Evolutionary conservation across 2,113 vertebrate species (phyloP), one percentile per base, ranked within the genome.

Genomic region (Talpa occidentalis): DNA sequence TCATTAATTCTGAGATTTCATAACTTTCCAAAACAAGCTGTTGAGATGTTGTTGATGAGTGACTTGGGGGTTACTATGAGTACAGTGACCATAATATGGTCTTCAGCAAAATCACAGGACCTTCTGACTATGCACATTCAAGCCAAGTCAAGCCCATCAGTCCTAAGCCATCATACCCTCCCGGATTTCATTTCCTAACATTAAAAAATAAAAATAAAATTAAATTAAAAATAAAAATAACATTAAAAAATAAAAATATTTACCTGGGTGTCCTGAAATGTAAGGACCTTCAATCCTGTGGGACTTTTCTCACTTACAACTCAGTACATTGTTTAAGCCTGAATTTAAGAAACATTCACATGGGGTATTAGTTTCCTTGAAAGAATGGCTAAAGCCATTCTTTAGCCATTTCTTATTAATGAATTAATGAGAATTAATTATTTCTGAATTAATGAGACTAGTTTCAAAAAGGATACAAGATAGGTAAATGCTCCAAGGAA

Each of bases 21-120:
- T 79, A 90, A 90, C 64, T 96, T 94, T 87, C 56, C 78, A 94
- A 76, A 62, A 17, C 47, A 94, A 74, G 40, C 30, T 89, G 40
- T 84, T 30, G 60, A 91, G 66, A 47, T 69, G 60, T 26, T 56
- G 21, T 22, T 60, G 62, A 22, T 47, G 59, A 81, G 47, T 83
- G 30, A 88, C 54, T 87, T 47, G 30, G 35, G 37, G 37, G 22
- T 56, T 80, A 66, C 54, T 74, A 2, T 72, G 76, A 94, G 59
- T 72, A 59, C 24, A 67, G 54, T 37, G 26, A 76, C 59, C 67
- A 60, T 8, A 56, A 44, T 17, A 21, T 4, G 17, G 26, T 26
- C 28, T 94, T 93, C 32, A 54, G 30, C 16, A 81, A 83, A 78
- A 82, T 35, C 44, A 56, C 6, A 4, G 19, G 8, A 1, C 19